phyloP scores from a whole-genome alignment of 2,797 vertebrate species.

The Psittacula derbiana region DNA sequence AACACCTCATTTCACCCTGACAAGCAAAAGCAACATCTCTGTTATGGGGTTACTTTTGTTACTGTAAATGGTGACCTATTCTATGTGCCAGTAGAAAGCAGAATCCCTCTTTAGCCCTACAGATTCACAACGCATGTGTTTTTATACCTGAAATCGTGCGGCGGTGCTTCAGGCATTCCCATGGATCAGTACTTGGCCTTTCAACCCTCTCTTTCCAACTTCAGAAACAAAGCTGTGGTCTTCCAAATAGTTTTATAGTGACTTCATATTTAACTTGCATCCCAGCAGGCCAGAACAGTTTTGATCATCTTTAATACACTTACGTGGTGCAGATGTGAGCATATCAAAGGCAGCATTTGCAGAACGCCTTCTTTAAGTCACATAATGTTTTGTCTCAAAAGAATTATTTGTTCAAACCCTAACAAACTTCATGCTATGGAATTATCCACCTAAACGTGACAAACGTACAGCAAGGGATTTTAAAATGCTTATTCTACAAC shows the following conservation, averaged over 20 bases:
- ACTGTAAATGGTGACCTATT: not conserved
- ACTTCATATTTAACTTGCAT: not conserved
- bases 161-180: not conserved
- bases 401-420: not conserved
- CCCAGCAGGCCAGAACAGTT: not conserved
- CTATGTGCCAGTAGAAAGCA: not conserved
- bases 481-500: not conserved
- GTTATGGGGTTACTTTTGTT: not conserved
- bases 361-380: not conserved
- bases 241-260: not conserved
- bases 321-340: rapidly evolving
- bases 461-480: not conserved
- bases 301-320: not conserved
- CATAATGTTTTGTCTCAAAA: not conserved
- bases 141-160: not conserved
- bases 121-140: not conserved
- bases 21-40: not conserved
- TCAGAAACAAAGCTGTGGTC: not conserved
- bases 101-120: not conserved
- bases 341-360: not conserved
- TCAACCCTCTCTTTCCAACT: not conserved
- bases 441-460: not conserved
- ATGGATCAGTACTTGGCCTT: not conserved
- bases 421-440: not conserved
- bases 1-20: not conserved